Evolutionary conservation across 2,888 invertebrate genomes (phyloP).

Genomic region (Limulus polyphemus): DNA sequence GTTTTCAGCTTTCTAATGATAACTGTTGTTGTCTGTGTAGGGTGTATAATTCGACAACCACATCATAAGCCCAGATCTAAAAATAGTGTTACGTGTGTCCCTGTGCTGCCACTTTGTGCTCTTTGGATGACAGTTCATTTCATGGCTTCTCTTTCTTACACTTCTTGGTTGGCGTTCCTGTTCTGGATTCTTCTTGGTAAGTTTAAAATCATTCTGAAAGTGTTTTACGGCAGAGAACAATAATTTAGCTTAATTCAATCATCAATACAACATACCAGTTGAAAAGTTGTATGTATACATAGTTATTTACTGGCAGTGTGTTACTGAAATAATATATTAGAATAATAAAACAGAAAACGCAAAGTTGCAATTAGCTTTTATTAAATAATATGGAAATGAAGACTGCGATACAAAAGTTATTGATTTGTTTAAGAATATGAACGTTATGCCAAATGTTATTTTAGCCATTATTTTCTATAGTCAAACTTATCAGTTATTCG

Average conservation of each 20-base stretch:
- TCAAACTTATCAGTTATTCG: too few relatives aligned
- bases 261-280: background rate
- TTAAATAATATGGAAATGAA: too few relatives aligned
- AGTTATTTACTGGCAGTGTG: too few relatives aligned
- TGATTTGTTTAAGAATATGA: too few relatives aligned
- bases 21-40: constrained; percentile 10
- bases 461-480: too few relatives aligned
- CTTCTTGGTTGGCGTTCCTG: constrained; percentile 23
- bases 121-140: constrained; percentile 26
- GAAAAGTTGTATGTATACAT: too few relatives aligned
- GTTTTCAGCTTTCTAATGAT: constrained; percentile 13
- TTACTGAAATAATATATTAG: too few relatives aligned
- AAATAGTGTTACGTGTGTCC: constrained; percentile 24
- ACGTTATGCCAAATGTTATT: too few relatives aligned
- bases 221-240: background rate
- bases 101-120: constrained; percentile 24
- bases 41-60: constrained; percentile 19
- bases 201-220: constrained; percentile 1
- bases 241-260: background rate
- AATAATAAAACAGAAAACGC: too few relatives aligned
- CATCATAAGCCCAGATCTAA: constrained; percentile 12
- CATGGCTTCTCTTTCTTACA: constrained; percentile 20
- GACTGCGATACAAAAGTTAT: too few relatives aligned
- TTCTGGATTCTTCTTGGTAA: constrained; percentile 26
- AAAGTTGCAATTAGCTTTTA: too few relatives aligned